Conservation (phyloP, 2,888 invertebrate species). For the Drosophila ezoana region DNA sequence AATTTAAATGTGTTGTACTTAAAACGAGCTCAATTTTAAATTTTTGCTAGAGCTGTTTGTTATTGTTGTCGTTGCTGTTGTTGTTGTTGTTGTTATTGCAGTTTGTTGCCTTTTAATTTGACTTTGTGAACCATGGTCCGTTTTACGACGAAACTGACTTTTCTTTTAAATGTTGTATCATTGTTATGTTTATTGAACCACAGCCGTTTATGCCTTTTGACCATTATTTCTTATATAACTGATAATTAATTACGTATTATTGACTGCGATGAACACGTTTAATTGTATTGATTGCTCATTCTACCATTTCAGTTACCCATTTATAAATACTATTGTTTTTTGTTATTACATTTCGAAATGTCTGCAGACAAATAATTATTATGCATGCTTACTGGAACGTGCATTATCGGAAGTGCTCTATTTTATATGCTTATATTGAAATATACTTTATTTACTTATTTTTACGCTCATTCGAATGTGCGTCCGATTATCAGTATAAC, state of each 20-base stretch:
- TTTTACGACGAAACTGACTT: background rate
- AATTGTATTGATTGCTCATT: background rate
- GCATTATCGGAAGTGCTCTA: background rate
- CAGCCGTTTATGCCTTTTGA: background rate
- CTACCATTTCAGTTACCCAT: background rate
- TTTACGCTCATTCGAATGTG: too few species aligned
- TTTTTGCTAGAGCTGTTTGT: slow-evolving; percentile 27
- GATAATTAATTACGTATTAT: background rate
- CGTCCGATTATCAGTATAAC: too few species aligned
- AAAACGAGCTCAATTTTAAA: background rate
- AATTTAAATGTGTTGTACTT: background rate
- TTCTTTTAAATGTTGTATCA: background rate
- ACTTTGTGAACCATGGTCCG: background rate
- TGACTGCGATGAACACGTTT: background rate
- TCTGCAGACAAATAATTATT: background rate
- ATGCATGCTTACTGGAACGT: slow-evolving; percentile 1
- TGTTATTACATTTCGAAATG: background rate
- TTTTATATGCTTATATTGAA: background rate
- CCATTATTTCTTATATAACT: background rate
- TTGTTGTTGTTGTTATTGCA: slow-evolving; percentile 16
- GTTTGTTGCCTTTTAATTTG: slow-evolving; percentile 7
- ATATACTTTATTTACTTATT: background rate
- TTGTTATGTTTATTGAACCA: background rate
- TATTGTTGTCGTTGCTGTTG: slow-evolving; percentile 17
- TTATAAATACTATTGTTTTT: background rate